phyloP scores from a whole-genome alignment of 2,888 invertebrate species.

The Platynereis dumerilii region DNA sequence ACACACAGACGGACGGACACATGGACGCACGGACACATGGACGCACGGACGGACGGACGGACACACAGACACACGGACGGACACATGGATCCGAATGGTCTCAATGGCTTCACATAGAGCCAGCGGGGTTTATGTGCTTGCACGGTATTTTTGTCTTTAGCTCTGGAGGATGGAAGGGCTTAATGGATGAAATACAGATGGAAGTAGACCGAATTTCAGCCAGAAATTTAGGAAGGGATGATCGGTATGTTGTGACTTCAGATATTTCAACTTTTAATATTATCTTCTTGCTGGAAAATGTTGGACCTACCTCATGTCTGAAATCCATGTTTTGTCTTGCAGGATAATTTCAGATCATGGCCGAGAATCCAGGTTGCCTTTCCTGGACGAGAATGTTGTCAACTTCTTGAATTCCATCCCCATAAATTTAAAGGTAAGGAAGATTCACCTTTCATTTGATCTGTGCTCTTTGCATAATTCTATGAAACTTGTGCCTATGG shows the following conservation, averaged over 20 bases:
- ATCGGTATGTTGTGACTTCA: constrained; percentile 65
- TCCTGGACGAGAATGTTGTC: constrained; percentile 70
- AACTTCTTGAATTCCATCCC: constrained; percentile 65
- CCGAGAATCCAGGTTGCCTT: constrained; percentile 73
- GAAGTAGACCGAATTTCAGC: constrained; percentile 87
- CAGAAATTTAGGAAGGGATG: constrained; percentile 93
- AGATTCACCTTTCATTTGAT: background rate
- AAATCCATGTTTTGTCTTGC: constrained; percentile 15
- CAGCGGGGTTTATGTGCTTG: too few species aligned
- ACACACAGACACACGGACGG: too few species aligned
- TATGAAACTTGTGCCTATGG: too few species aligned
- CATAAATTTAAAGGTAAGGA: constrained; percentile 63
- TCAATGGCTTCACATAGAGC: too few species aligned
- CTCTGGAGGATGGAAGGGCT: constrained; percentile 66
- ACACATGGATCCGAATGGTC: too few species aligned
- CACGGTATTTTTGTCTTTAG: constrained; percentile 34
- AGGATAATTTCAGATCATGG: constrained; percentile 90
- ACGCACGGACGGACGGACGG: too few species aligned
- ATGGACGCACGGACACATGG: too few species aligned
- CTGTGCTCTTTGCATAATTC: too few species aligned
- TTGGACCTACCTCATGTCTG: too few species aligned
- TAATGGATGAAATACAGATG: constrained; percentile 72
- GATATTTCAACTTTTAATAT: too few species aligned
- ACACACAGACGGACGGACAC: too few species aligned
- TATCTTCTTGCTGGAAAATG: too few species aligned